These are phyloP conservation scores for Melanostoma mellinum DNA, from an alignment of 2,888 invertebrate genomes.

Conservation along the genomic window DNA sequence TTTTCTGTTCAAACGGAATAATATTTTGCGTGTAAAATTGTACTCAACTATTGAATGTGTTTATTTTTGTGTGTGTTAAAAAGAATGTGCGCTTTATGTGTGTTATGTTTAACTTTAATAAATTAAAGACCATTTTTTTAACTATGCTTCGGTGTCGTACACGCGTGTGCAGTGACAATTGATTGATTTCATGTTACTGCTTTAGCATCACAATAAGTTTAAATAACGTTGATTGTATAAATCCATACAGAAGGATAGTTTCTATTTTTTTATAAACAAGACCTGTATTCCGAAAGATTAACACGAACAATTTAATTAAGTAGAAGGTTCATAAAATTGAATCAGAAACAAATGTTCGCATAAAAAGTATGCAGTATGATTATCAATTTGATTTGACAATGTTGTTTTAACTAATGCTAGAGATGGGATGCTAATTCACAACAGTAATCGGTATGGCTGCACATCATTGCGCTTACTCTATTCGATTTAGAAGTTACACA, in stretches of 20 bases:
- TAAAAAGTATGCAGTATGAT: no score
- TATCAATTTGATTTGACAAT: no score
- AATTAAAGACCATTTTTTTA: neutral
- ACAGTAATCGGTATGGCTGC: no score
- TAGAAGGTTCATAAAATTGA: no score
- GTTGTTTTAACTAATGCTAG: no score
- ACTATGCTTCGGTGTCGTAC: neutral
- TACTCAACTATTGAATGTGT: conserved; percentile 60
- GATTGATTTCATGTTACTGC: neutral
- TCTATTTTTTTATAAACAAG: conserved; percentile 17
- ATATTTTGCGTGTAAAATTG: conserved; percentile 62
- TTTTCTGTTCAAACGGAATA: conserved; percentile 36
- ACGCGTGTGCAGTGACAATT: neutral
- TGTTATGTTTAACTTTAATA: conserved; percentile 1
- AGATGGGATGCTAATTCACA: no score
- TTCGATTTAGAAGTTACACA: no score
- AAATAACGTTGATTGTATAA: conserved; percentile 11
- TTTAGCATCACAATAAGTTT: conserved; percentile 20
- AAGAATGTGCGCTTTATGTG: conserved; percentile 33
- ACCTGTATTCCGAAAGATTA: neutral
- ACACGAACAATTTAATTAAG: no score
- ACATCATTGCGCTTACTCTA: no score
- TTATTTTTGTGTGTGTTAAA: conserved; percentile 30
- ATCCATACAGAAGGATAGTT: neutral
- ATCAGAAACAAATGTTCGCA: no score